Percentiles rank a stretch among this genome's conserved stretches.
Evolutionary conservation across 1,140 invertebrate species (phyloP).

Genomic region (Drosophila busckii): DNA sequence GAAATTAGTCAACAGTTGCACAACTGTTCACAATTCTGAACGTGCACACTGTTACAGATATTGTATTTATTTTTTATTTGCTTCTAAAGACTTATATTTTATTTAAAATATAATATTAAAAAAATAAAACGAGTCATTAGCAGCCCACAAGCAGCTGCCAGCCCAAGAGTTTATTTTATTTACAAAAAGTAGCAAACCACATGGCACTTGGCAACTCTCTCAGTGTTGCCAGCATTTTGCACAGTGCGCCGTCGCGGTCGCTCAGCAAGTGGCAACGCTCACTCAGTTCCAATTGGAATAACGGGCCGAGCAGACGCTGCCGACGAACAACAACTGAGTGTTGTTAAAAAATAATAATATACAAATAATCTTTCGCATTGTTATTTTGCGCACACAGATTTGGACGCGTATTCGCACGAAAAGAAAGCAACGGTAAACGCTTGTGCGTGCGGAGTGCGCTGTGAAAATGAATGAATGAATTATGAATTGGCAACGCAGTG

Average conservation of each 20-base stretch:
- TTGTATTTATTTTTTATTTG: not conserved
- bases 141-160: no score
- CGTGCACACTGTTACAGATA: not conserved
- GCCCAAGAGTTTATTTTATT: not conserved
- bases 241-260: conserved; percentile 52
- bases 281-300: conserved; percentile 52
- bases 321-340: conserved; percentile 25
- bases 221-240: conserved; percentile 15
- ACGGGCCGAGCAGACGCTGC: conserved; percentile 46
- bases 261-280: conserved; percentile 23
- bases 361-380: conserved; percentile 29
- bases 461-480: conserved; percentile 28
- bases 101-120: not conserved
- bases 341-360: conserved; percentile 37
- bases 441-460: conserved; percentile 17
- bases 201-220: not conserved
- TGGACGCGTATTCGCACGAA: conserved; percentile 9
- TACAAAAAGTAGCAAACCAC: not conserved
- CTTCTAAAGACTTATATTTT: not conserved
- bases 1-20: conserved; percentile 16
- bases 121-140: no score
- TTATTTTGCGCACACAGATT: conserved; percentile 12
- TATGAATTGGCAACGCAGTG: conserved; percentile 24
- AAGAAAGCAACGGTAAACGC: conserved; percentile 18
- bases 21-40: conserved; percentile 20